Conservation (phyloP, 2,888 invertebrate genomes). For the Drepana falcataria region DNA sequence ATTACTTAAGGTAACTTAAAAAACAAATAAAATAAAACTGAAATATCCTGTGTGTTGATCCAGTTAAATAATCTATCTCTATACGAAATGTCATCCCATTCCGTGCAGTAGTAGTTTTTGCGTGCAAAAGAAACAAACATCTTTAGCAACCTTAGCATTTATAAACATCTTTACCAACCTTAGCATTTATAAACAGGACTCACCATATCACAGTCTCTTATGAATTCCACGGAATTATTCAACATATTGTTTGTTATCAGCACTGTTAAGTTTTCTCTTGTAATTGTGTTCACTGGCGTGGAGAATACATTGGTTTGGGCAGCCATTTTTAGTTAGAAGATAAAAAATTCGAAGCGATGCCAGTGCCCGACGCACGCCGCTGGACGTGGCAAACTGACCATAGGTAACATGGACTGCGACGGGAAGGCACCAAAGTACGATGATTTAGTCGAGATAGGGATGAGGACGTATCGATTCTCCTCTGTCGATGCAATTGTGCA, state of each 20-base stretch:
- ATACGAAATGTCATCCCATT: too few relatives aligned
- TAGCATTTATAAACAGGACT: constrained; percentile 7
- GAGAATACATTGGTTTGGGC: constrained; percentile 23
- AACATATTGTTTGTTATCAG: constrained; percentile 54
- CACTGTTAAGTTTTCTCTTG: constrained; percentile 46
- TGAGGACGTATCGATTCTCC: neutral
- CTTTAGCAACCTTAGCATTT: too few relatives aligned
- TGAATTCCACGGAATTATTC: constrained; percentile 48
- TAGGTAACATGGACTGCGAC: neutral
- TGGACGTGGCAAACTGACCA: neutral
- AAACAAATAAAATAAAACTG: too few relatives aligned
- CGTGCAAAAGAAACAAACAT: too few relatives aligned
- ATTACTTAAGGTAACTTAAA: too few relatives aligned
- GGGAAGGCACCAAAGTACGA: neutral
- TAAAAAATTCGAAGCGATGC: constrained; percentile 9
- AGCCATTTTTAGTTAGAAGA: constrained; percentile 35
- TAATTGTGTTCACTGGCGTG: constrained; percentile 53
- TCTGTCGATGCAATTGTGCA: neutral
- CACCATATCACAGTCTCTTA: constrained; percentile 44
- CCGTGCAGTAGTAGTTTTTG: too few relatives aligned
- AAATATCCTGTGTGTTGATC: too few relatives aligned
- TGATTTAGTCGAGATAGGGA: neutral
- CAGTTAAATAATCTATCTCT: too few relatives aligned
- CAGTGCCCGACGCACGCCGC: neutral
- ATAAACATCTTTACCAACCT: too few relatives aligned